Conservation (phyloP, 1,140 invertebrate species). For the Anadara kagoshimensis region DNA sequence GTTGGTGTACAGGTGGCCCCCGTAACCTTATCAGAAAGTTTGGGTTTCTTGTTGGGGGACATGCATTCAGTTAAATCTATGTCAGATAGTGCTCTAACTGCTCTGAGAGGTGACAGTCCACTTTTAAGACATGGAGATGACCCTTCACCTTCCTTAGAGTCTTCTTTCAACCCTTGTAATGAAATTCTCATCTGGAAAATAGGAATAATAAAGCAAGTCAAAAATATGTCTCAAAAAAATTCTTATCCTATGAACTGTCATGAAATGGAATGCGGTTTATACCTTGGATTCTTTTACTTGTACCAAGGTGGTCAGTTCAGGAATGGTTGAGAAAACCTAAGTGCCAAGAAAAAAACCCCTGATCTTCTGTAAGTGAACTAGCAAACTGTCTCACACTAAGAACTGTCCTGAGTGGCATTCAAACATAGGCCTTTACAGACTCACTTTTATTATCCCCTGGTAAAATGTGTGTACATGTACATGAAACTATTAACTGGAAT, state of each 20-base stretch:
- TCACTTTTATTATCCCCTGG: too few relatives aligned
- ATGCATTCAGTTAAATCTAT: constrained; percentile 11
- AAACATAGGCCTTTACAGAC: background rate
- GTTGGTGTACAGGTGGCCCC: constrained; percentile 5
- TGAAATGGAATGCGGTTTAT: background rate
- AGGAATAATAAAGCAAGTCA: background rate
- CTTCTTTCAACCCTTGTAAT: constrained; percentile 7
- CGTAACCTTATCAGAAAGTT: constrained; percentile 8
- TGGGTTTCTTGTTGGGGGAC: constrained; percentile 19
- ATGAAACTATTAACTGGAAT: too few relatives aligned
- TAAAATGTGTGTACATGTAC: too few relatives aligned
- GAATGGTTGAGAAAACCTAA: background rate
- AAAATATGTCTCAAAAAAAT: background rate
- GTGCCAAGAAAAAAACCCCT: background rate
- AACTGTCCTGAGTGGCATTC: background rate
- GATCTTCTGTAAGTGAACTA: background rate
- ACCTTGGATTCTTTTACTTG: background rate
- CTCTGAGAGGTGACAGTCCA: constrained; percentile 29
- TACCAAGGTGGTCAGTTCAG: background rate
- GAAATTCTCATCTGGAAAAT: constrained; percentile 3
- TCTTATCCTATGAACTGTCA: background rate
- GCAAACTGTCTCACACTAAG: background rate
- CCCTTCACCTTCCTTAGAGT: constrained; percentile 2
- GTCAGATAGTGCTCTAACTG: background rate
- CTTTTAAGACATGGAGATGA: constrained; percentile 22